Evolutionary conservation across 1,140 invertebrate species (phyloP).

Genomic region (Leguminivora glycinivorella): DNA sequence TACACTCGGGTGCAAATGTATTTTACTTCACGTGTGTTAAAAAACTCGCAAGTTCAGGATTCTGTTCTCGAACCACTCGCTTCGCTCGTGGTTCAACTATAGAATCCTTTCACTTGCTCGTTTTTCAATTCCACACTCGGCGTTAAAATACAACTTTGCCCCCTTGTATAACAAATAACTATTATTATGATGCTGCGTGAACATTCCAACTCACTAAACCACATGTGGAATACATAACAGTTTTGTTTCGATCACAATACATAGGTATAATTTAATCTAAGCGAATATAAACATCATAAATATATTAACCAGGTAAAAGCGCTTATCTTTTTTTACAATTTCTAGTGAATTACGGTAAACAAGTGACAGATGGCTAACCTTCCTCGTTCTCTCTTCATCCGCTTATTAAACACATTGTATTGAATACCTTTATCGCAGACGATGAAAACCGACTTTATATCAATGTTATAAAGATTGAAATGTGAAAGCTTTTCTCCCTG

Average conservation of each 20-base stretch:
- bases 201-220: background rate
- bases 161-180: too few relatives aligned
- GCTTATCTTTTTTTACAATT: background rate
- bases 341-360: background rate
- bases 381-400: background rate
- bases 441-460: background rate
- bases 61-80: too few relatives aligned
- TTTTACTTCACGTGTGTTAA: too few relatives aligned
- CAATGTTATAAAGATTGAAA: background rate
- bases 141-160: too few relatives aligned
- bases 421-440: background rate
- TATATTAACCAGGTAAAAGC: too few relatives aligned
- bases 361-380: background rate
- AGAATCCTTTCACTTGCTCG: too few relatives aligned
- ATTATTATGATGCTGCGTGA: background rate
- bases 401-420: background rate
- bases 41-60: too few relatives aligned
- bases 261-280: too few relatives aligned
- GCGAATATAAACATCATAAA: too few relatives aligned
- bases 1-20: too few relatives aligned
- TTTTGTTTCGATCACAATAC: background rate
- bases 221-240: background rate
- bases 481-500: background rate
- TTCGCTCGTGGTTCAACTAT: too few relatives aligned
- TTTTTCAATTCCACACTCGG: too few relatives aligned